These are phyloP conservation scores for Danionella dracula DNA, from an alignment of 2,797 vertebrate species.

Conservation along the genomic window DNA sequence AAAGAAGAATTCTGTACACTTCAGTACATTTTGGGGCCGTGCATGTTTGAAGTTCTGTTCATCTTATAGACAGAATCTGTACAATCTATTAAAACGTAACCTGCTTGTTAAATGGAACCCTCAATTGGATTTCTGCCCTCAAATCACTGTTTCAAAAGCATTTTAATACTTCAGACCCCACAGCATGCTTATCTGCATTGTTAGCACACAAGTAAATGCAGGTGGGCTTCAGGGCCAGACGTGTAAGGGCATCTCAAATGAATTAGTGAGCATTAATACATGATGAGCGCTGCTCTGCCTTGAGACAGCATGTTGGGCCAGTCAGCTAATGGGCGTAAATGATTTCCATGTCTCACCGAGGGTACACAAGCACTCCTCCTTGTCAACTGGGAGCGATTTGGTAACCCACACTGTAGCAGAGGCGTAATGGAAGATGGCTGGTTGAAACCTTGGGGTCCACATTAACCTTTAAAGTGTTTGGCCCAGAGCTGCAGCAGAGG, in stretches of 20 bases:
- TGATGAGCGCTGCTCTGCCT: slow-evolving; percentile 50
- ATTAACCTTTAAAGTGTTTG: slow-evolving; percentile 51
- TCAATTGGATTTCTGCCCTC: too few species aligned
- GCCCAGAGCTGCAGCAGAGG: slow-evolving; percentile 21
- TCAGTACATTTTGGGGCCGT: too few species aligned
- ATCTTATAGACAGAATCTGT: too few species aligned
- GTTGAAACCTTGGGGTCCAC: slow-evolving; percentile 39
- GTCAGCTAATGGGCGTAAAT: slow-evolving; percentile 71
- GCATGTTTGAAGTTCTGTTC: too few species aligned
- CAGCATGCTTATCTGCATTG: slow-evolving; percentile 31
- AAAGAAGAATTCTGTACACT: too few species aligned
- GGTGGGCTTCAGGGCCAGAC: slow-evolving; percentile 41
- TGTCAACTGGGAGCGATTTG: slow-evolving; percentile 54
- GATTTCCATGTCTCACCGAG: slow-evolving; percentile 74
- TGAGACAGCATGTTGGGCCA: slow-evolving; percentile 51
- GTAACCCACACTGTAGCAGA: slow-evolving; percentile 48
- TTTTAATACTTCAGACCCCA: slow-evolving; percentile 1
- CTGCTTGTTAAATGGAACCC: too few species aligned
- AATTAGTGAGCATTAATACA: slow-evolving; percentile 61
- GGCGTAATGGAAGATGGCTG: slow-evolving; percentile 52
- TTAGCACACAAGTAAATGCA: slow-evolving; percentile 38
- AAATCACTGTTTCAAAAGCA: neutral
- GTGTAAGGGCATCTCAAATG: slow-evolving; percentile 42
- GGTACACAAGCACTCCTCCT: slow-evolving; percentile 63
- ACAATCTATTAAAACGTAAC: too few species aligned